phyloP scores from a whole-genome alignment of 2,797 vertebrate genomes.

The Gephyroberyx darwinii region DNA sequence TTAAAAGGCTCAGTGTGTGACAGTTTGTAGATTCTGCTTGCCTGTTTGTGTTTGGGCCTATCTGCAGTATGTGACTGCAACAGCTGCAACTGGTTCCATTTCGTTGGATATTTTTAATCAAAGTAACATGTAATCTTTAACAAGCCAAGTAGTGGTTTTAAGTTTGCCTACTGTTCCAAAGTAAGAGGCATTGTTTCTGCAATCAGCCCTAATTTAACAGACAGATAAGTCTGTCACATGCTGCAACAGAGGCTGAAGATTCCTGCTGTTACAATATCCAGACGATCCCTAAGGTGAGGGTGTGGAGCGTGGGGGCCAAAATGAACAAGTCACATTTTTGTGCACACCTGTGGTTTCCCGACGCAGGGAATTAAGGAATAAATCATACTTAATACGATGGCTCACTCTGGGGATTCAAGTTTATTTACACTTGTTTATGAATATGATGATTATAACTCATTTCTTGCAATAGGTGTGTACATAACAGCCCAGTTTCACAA shows the following conservation, averaged over 20 bases:
- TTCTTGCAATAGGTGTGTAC: background rate
- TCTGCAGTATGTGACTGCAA: no score
- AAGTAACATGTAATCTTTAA: no score
- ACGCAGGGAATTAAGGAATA: constrained; percentile 12
- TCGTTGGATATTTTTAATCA: background rate
- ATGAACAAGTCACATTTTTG: constrained; percentile 23
- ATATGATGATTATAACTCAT: background rate
- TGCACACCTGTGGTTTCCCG: background rate
- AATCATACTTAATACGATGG: background rate
- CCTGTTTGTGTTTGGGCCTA: background rate
- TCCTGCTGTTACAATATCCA: background rate
- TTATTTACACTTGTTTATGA: background rate
- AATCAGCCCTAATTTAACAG: background rate
- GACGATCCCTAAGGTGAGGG: constrained; percentile 25
- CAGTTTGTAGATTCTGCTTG: constrained; percentile 1
- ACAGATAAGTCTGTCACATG: constrained; percentile 18
- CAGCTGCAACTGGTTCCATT: background rate
- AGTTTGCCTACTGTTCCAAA: background rate
- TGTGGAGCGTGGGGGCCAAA: constrained; percentile 21
- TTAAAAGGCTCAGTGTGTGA: background rate
- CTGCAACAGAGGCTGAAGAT: background rate
- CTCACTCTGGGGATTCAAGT: background rate
- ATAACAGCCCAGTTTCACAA: background rate
- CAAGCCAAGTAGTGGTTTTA: background rate
- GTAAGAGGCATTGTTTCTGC: background rate